Evolutionary conservation across 2,113 vertebrate species (phyloP).

Genomic region (Crotalus tigris): DNA sequence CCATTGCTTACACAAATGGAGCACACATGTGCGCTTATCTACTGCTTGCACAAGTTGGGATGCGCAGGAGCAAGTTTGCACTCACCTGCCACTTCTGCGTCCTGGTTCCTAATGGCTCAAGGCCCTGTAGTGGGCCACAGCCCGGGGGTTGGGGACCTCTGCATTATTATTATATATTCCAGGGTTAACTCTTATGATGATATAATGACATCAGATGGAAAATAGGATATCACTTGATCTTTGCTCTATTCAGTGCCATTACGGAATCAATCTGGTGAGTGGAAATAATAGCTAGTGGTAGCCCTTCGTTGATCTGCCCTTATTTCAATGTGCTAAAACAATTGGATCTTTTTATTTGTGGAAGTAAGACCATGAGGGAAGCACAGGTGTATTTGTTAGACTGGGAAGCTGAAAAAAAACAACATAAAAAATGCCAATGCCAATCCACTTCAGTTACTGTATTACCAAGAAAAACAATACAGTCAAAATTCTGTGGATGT

Average conservation of each 20-base stretch:
- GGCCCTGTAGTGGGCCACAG: neutral
- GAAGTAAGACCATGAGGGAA: neutral
- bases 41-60: neutral
- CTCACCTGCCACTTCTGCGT: neutral
- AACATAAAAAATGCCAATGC: neutral
- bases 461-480: neutral
- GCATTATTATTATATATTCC: neutral
- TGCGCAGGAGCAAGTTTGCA: neutral
- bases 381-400: neutral
- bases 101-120: neutral
- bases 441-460: neutral
- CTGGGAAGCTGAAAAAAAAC: neutral
- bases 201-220: neutral
- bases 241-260: neutral
- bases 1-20: neutral
- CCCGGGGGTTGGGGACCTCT: neutral
- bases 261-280: neutral
- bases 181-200: neutral
- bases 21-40: fast-evolving
- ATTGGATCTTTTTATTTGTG: neutral
- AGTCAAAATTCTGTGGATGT: neutral
- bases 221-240: neutral
- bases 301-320: neutral
- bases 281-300: neutral
- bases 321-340: neutral